Evolutionary conservation across 2,113 vertebrate genomes (phyloP), one percentile per base, ranked within the genome.

Genomic region (Perca schrenkii): DNA sequence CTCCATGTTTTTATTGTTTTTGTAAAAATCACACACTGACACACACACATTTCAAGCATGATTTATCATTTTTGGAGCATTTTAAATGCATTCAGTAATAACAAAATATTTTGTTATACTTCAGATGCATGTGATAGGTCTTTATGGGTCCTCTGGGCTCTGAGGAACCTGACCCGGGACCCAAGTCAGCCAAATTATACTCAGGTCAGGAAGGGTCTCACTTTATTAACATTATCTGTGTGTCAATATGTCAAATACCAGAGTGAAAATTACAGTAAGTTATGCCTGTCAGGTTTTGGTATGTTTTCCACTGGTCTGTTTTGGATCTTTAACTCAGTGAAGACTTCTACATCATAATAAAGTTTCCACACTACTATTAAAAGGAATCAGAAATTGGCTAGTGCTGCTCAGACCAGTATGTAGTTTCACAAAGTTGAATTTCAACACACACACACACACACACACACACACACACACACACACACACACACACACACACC

Each of bases 381-480:
- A 77, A 36, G 1, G n/a, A 67, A 36, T 82, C n/a, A 53, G n/a
- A 53, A 57, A 56, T 40, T 67, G 19, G 61, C 17, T 58, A 25
- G 2, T 53, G 49, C 63, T 60, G 28, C 34, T 25, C 34, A 31
- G 46, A 54, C 19, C 50, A 34, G 25, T 50, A 8, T 74, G 56
- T 56, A 19, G 3, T 53, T 11, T 71, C 52, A 81, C 47, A 62
- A 36, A 31, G n/a, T 56, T 62, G 8, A 52, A 21, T 64, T 84
- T 83, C 61, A 70, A 53, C 60, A 47, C 40, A 49, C 79, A 74
- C 28, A 66, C 46, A 34, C 12, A 47, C 62, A 46, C 65, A 70
- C 40, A 49, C 80, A 74, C 28, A 63, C 46, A 49, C 62, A 46
- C 65, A 52, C 61, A 52, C 43, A 53, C 60, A 52, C 54, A 58